phyloP scores from a whole-genome alignment of 2,113 vertebrate species.

The Neolamprologus variostigma region DNA sequence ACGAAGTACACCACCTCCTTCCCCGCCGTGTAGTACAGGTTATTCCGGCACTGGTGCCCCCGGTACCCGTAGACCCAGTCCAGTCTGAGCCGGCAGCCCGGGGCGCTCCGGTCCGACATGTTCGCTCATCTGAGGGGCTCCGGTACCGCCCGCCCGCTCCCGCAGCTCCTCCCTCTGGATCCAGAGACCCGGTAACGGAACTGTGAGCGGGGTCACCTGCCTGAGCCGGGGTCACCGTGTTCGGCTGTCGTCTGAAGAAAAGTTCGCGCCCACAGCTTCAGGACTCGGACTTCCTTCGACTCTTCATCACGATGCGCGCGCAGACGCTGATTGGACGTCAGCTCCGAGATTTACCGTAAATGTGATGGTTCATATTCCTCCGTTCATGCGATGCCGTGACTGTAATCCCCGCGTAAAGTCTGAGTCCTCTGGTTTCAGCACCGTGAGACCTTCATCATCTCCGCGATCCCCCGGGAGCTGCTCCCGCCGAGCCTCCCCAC shows the following conservation, averaged over 20 bases:
- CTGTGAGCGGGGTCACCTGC: neutral
- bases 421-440: neutral
- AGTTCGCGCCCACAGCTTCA: neutral
- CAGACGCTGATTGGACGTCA: neutral
- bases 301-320: neutral
- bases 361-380: neutral
- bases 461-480: neutral
- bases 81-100: slow-evolving; percentile 86
- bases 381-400: neutral
- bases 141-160: neutral
- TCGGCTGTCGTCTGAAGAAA: neutral
- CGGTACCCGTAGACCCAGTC: slow-evolving; percentile 97
- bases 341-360: neutral
- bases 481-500: neutral
- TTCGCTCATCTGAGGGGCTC: slow-evolving; percentile 29
- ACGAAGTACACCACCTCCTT: slow-evolving; percentile 98
- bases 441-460: neutral
- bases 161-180: neutral
- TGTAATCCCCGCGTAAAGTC: neutral
- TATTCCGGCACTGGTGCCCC: slow-evolving; percentile 97
- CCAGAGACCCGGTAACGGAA: neutral
- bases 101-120: slow-evolving; percentile 93
- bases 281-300: neutral
- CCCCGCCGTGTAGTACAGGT: slow-evolving; percentile 92
- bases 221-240: neutral